These are phyloP conservation scores for Plebejus anna DNA, from an alignment of 2,888 invertebrate species.

Conservation along the genomic window DNA sequence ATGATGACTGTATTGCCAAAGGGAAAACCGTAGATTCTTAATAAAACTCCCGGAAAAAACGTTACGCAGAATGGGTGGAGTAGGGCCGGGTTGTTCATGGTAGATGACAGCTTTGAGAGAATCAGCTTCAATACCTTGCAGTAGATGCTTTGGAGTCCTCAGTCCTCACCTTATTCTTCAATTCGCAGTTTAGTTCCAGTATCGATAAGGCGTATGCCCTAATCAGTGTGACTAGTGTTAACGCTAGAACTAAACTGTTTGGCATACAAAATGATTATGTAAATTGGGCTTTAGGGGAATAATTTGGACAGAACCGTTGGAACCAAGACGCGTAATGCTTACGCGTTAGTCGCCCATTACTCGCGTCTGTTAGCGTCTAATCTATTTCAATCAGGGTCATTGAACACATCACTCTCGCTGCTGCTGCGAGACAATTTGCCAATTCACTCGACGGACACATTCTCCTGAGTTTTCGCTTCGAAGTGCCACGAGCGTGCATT, in stretches of 20 bases:
- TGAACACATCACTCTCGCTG: slow-evolving; percentile 45
- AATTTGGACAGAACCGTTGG: background rate
- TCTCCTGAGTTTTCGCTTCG: slow-evolving; percentile 27
- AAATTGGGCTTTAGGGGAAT: background rate
- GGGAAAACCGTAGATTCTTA: too few species aligned
- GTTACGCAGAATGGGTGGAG: too few species aligned
- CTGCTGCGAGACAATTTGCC: slow-evolving; percentile 50
- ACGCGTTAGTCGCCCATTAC: slow-evolving; percentile 16
- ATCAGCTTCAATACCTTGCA: background rate
- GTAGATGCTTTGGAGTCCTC: background rate
- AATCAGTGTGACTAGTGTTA: background rate
- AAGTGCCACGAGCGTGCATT: slow-evolving; percentile 11
- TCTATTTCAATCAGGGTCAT: slow-evolving; percentile 47
- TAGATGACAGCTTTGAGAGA: too few species aligned
- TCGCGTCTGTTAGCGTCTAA: slow-evolving; percentile 36
- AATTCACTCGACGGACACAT: slow-evolving; percentile 44
- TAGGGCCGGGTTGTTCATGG: too few species aligned
- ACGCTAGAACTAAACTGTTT: background rate
- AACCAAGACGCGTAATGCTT: background rate
- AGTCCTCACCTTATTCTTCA: background rate
- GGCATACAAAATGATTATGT: too few species aligned
- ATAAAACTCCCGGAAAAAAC: too few species aligned
- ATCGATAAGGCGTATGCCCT: background rate
- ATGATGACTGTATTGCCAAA: background rate
- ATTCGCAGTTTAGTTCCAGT: background rate